Conservation (phyloP, 1,140 invertebrate genomes). For the Drosophila sturtevanti region DNA sequence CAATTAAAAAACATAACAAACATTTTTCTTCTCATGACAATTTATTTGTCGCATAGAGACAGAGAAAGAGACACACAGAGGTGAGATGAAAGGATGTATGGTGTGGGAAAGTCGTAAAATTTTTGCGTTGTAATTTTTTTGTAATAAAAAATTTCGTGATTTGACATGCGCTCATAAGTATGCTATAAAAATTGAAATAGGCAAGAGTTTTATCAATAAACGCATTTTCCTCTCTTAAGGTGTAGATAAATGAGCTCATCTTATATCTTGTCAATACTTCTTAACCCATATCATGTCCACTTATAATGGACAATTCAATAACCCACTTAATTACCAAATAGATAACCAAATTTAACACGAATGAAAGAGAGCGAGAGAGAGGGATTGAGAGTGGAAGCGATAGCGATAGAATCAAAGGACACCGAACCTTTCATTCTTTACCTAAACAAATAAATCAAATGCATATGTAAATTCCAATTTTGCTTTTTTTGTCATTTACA, state of each 20-base stretch:
- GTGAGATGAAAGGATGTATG: not conserved
- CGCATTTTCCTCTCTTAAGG: not conserved
- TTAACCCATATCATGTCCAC: slow-evolving; percentile 4
- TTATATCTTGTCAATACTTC: not conserved
- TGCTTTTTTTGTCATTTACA: slow-evolving; percentile 56
- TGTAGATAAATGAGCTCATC: not conserved
- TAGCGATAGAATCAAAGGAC: not conserved
- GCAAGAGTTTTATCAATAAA: slow-evolving; percentile 16
- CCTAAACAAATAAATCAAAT: slow-evolving; percentile 56
- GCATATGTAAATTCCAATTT: slow-evolving; percentile 54
- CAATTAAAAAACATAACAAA: slow-evolving; percentile 33
- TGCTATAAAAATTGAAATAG: slow-evolving; percentile 18
- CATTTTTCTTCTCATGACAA: slow-evolving; percentile 4
- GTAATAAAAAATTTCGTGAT: not conserved
- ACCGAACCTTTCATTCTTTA: slow-evolving; percentile 5
- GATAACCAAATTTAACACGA: not conserved
- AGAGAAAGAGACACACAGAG: not conserved
- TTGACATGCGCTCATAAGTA: slow-evolving; percentile 11
- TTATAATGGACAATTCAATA: not conserved
- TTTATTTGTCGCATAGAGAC: not conserved
- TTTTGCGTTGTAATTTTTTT: slow-evolving; percentile 14
- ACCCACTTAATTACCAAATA: not conserved
- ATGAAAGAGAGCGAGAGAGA: not conserved
- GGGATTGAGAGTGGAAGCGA: too few relatives aligned
- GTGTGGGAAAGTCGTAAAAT: not conserved